A percentile compares a stretch with the other conserved stretches of the same genome.
Conservation (phyloP, 2,888 invertebrate species). For the Lasioglossum leucozonium region DNA sequence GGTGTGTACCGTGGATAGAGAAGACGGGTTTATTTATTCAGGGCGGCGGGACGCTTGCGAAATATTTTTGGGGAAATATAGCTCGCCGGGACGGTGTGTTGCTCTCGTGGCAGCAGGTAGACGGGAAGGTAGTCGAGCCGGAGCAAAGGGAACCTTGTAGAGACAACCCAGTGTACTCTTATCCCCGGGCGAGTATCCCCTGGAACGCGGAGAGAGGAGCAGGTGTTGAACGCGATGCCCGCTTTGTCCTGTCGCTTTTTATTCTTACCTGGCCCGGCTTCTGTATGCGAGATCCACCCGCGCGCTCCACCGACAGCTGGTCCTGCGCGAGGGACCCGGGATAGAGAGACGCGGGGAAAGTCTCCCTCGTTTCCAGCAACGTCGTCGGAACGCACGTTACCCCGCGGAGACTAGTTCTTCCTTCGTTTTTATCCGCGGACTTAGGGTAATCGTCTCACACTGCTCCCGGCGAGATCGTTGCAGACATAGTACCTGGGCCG, state of each 20-base stretch:
- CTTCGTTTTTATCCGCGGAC: conserved; percentile 17
- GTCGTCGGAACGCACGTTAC: not conserved
- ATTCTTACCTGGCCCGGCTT: conserved; percentile 41
- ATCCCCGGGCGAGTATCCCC: conserved; percentile 45
- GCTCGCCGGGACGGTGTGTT: not conserved
- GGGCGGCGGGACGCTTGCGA: not conserved
- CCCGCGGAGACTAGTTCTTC: conserved; percentile 12
- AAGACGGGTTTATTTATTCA: not conserved
- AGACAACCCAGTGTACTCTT: conserved; percentile 39
- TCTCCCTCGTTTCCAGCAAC: not conserved
- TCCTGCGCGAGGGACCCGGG: not conserved
- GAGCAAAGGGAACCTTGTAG: conserved; percentile 45
- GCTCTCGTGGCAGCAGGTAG: not conserved
- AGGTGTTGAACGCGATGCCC: conserved; percentile 64
- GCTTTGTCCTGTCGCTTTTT: conserved; percentile 59
- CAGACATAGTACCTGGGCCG: conserved; percentile 4
- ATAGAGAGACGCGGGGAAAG: conserved; percentile 14
- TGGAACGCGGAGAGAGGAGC: conserved; percentile 42
- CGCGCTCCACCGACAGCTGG: conserved; percentile 35
- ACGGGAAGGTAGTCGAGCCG: conserved; percentile 25
- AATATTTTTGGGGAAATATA: conserved; percentile 7
- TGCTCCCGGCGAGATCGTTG: conserved; percentile 28
- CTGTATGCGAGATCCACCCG: conserved; percentile 62
- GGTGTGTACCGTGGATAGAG: not conserved
- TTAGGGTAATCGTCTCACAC: conserved; percentile 14